Percentiles rank a stretch among this genome's conserved stretches.
phyloP scores from a whole-genome alignment of 2,113 vertebrate genomes.

The Cephalopholis sonnerati region DNA sequence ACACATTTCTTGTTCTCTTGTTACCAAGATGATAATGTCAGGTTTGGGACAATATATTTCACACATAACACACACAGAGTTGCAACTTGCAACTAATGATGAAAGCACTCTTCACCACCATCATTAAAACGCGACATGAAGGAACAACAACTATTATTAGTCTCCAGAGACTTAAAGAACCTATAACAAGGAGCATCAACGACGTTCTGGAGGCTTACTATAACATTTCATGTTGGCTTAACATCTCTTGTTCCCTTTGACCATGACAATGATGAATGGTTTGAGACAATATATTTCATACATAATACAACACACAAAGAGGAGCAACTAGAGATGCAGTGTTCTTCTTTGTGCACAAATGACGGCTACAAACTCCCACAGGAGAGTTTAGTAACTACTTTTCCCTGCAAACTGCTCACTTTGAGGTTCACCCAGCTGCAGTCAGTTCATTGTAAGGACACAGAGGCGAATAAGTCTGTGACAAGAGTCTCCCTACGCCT shows the following conservation, averaged over 20 bases:
- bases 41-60: neutral
- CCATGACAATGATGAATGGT: neutral
- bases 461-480: neutral
- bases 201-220: too few species aligned
- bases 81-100: too few species aligned
- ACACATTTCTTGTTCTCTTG: neutral
- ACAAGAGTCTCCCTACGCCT: neutral
- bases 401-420: neutral
- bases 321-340: neutral
- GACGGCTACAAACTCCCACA: neutral
- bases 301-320: neutral
- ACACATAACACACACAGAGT: neutral
- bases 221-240: too few species aligned
- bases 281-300: neutral
- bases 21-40: neutral
- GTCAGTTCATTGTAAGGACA: constrained; percentile 4
- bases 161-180: too few species aligned
- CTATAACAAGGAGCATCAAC: too few species aligned
- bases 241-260: neutral
- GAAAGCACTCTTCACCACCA: too few species aligned
- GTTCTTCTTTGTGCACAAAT: neutral
- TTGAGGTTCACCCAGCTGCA: constrained; percentile 1
- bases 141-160: too few species aligned
- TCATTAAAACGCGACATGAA: too few species aligned
- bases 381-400: constrained; percentile 14